These are phyloP conservation scores for Temnothorax longispinosus DNA, from an alignment of 1,140 invertebrate genomes.

Conservation along the genomic window DNA sequence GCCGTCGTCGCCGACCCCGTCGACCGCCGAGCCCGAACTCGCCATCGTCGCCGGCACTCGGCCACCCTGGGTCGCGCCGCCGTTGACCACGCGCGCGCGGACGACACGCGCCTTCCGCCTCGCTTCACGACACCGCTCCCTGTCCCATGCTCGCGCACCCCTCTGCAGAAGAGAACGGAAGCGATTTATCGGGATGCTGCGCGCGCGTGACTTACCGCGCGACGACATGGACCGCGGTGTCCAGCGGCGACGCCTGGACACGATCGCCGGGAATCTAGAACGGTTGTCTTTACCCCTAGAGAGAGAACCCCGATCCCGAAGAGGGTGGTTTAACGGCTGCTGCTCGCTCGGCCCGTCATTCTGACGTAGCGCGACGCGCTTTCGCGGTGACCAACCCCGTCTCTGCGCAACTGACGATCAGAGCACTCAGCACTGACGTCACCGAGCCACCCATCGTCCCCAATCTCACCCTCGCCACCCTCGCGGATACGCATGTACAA, in stretches of 20 bases:
- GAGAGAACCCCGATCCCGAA: slow-evolving; percentile 59
- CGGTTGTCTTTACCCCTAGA: slow-evolving; percentile 64
- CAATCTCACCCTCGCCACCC: slow-evolving; percentile 43
- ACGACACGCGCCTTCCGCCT: slow-evolving; percentile 42
- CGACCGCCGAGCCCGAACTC: slow-evolving; percentile 72
- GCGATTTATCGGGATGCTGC: slow-evolving; percentile 27
- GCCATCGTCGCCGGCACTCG: slow-evolving; percentile 75
- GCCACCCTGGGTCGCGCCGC: slow-evolving; percentile 39
- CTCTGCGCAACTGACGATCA: slow-evolving; percentile 74
- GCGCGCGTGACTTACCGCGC: slow-evolving; percentile 20
- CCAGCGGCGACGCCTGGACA: background rate
- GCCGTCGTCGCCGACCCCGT: slow-evolving; percentile 76
- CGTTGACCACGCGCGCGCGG: slow-evolving; percentile 19
- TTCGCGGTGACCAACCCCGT: slow-evolving; percentile 56
- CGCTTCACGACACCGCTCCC: slow-evolving; percentile 51
- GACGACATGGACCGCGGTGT: slow-evolving; percentile 1
- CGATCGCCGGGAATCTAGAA: background rate
- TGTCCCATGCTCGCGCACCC: slow-evolving; percentile 36
- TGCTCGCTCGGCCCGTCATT: slow-evolving; percentile 69
- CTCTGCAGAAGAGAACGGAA: slow-evolving; percentile 35
- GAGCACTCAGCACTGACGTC: slow-evolving; percentile 66
- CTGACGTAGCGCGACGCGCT: slow-evolving; percentile 71
- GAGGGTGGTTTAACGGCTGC: slow-evolving; percentile 69
- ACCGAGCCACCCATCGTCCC: slow-evolving; percentile 52
- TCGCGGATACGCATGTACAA: background rate